These are phyloP conservation scores for Hyalella azteca DNA, from an alignment of 2,888 invertebrate genomes.

Conservation along the genomic window DNA sequence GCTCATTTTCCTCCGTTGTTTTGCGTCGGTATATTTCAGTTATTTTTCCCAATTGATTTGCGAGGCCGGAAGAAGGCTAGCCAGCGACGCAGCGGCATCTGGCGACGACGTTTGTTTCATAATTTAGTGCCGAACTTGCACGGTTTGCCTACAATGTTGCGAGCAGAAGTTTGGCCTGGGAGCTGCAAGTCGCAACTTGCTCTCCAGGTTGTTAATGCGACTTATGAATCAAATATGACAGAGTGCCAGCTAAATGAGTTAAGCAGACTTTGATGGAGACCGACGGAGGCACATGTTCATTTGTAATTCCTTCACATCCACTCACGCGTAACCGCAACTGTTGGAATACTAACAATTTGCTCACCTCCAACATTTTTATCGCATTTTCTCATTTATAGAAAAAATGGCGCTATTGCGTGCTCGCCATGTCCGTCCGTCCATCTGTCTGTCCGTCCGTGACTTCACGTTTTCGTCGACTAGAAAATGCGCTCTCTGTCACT, in stretches of 20 bases:
- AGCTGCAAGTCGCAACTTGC: background rate
- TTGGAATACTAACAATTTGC: too few species aligned
- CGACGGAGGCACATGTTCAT: background rate
- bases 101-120: constrained; percentile 34
- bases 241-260: background rate
- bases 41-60: background rate
- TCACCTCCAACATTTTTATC: too few species aligned
- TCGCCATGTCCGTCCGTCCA: too few species aligned
- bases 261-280: constrained; percentile 16
- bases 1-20: too few species aligned
- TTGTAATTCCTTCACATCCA: too few species aligned
- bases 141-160: constrained; percentile 5
- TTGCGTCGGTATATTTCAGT: too few species aligned
- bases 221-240: constrained; percentile 36
- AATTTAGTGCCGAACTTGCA: constrained; percentile 14
- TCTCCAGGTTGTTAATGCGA: constrained; percentile 13
- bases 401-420: too few species aligned
- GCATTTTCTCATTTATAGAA: too few species aligned
- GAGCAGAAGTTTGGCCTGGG: background rate
- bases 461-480: too few species aligned
- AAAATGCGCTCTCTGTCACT: too few species aligned
- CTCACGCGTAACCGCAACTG: too few species aligned
- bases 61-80: background rate
- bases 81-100: background rate
- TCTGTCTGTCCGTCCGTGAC: too few species aligned